Evolutionary conservation across 64 coral and sea anemone genomes (phyloP).

Genomic region (Stylophora pistillata): DNA sequence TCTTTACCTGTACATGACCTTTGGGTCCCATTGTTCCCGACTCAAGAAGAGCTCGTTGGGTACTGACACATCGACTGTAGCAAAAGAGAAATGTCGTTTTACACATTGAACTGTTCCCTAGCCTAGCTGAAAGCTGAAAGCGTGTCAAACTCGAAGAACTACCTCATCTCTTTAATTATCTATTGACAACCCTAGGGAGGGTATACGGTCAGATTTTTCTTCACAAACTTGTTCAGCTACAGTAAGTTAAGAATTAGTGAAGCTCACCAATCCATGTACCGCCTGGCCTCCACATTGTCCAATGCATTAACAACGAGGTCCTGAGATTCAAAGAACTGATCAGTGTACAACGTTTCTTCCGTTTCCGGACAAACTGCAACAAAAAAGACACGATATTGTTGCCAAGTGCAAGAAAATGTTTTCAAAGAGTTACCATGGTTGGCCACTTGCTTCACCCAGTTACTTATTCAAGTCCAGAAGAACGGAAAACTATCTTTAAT

Average conservation of each 20-base stretch:
- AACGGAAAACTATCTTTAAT: no score
- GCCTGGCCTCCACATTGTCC: constrained; percentile 93
- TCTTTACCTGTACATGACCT: constrained; percentile 90
- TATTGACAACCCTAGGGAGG: no score
- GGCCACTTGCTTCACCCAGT: no score
- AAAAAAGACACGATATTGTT: background rate
- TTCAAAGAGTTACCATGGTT: no score
- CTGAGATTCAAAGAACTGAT: constrained; percentile 85
- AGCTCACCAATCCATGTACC: constrained; percentile 92
- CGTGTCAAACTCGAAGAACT: no score
- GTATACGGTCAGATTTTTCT: background rate
- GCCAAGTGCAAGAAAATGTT: no score
- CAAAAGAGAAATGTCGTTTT: background rate
- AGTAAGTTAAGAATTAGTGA: background rate
- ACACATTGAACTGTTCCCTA: background rate
- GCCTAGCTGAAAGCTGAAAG: background rate
- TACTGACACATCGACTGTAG: constrained; percentile 86
- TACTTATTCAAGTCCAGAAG: no score
- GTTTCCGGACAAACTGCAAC: constrained; percentile 86
- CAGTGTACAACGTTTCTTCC: constrained; percentile 73
- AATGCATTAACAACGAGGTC: constrained; percentile 89
- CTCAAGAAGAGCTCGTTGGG: constrained; percentile 82
- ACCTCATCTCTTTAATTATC: no score
- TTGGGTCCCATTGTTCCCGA: constrained; percentile 98
- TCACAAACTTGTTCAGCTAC: background rate